phyloP scores from a whole-genome alignment of 2,888 invertebrate species.

The Campaea margaritaria region DNA sequence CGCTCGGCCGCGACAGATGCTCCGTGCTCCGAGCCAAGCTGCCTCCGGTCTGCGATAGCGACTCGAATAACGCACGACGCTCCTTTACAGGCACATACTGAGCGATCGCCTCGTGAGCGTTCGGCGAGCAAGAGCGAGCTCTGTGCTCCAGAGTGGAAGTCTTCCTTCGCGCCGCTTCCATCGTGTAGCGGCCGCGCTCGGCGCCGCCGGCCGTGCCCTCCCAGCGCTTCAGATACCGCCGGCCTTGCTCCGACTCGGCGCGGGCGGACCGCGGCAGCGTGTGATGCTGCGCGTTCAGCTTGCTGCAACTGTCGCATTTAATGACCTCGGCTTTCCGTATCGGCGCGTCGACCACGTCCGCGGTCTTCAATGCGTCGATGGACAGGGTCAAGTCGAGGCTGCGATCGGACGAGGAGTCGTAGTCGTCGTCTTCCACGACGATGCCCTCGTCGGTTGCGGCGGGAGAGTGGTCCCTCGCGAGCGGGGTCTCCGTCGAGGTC shows the following conservation, averaged over 20 bases:
- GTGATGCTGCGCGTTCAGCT: conserved; percentile 74
- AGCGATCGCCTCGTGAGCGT: conserved; percentile 78
- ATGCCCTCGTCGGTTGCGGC: conserved; percentile 83
- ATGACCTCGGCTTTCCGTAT: conserved; percentile 75
- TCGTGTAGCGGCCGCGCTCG: conserved; percentile 70
- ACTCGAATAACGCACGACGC: conserved; percentile 89
- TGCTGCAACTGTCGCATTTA: conserved; percentile 79
- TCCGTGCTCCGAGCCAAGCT: conserved; percentile 88
- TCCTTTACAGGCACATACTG: conserved; percentile 89
- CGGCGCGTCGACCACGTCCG: conserved; percentile 75
- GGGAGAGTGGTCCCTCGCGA: conserved; percentile 78
- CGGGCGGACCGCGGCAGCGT: conserved; percentile 77
- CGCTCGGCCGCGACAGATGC: conserved; percentile 76
- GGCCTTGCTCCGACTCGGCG: conserved; percentile 73
- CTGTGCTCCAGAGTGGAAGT: conserved; percentile 74
- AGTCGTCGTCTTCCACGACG: conserved; percentile 83
- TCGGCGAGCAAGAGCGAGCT: conserved; percentile 80
- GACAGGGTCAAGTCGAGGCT: conserved; percentile 83
- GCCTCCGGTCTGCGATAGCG: conserved; percentile 86
- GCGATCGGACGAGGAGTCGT: conserved; percentile 84
- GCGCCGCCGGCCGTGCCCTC: conserved; percentile 75
- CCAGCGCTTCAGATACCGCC: conserved; percentile 78
- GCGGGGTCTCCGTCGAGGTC: conserved; percentile 72
- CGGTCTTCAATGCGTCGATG: conserved; percentile 79
- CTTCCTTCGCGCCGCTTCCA: conserved; percentile 77